Percentiles rank a stretch among this genome's conserved stretches.
These are phyloP conservation scores for Heptranchias perlo DNA, from an alignment of 2,113 vertebrate species.

Conservation along the genomic window DNA sequence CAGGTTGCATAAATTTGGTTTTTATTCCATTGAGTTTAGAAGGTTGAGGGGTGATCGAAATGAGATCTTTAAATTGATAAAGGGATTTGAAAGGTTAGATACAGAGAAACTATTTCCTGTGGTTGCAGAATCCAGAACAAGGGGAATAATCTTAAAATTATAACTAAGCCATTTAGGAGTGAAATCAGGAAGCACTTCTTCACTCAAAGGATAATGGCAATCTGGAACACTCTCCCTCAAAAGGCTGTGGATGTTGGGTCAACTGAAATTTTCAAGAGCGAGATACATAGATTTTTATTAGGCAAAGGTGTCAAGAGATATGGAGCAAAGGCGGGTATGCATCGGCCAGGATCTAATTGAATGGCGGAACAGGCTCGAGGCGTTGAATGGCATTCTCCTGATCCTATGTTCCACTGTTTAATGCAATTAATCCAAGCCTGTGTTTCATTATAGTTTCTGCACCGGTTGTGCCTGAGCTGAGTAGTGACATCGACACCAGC, in stretches of 20 bases:
- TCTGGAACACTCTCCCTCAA: background rate
- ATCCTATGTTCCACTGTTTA: background rate
- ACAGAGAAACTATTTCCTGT: background rate
- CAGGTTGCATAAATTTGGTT: background rate
- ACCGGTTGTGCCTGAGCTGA: slow-evolving; percentile 93
- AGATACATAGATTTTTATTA: background rate
- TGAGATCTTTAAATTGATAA: background rate
- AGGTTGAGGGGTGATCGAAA: background rate
- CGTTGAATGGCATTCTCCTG: background rate
- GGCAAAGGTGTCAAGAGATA: background rate
- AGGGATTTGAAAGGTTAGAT: background rate
- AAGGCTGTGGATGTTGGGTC: background rate
- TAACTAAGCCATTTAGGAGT: background rate
- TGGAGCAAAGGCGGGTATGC: background rate
- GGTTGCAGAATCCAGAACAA: background rate
- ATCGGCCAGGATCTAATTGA: background rate
- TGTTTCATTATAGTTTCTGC: slow-evolving; percentile 72
- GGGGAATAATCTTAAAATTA: background rate
- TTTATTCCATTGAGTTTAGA: background rate
- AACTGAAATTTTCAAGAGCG: background rate
- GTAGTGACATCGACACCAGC: slow-evolving; percentile 96
- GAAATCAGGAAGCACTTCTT: background rate
- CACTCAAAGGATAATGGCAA: background rate
- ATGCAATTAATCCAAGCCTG: slow-evolving; percentile 32
- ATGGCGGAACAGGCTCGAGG: background rate